Conservation (phyloP, 2,113 vertebrate genomes). For the Sinosuthora webbiana region DNA sequence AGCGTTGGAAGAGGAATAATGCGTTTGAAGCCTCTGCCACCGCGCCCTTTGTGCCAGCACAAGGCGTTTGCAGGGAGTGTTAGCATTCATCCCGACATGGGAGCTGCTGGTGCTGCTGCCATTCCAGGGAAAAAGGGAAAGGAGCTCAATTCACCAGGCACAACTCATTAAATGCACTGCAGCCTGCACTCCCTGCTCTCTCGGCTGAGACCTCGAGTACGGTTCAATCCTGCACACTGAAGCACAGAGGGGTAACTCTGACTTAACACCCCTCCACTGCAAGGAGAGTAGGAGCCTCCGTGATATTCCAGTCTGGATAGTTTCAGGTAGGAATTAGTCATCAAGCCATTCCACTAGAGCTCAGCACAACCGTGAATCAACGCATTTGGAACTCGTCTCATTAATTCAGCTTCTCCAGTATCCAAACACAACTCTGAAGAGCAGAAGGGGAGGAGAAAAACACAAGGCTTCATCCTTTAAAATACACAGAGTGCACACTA, state of each 20-base stretch:
- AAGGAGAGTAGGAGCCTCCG: neutral
- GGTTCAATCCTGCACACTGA: neutral
- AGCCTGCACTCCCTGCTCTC: neutral
- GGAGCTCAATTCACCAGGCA: neutral
- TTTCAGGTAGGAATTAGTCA: neutral
- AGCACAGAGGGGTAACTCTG: neutral
- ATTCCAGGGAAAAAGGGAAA: neutral
- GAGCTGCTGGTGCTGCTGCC: slow-evolving; percentile 21
- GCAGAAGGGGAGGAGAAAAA: neutral
- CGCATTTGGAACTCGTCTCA: neutral
- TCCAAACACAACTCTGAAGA: neutral
- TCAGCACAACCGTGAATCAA: neutral
- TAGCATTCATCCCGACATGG: neutral
- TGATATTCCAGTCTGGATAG: neutral
- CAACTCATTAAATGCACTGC: neutral
- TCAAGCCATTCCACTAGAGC: neutral
- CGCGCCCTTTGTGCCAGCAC: neutral
- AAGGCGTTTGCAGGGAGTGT: neutral
- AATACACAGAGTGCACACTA: neutral
- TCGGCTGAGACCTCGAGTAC: accelerated
- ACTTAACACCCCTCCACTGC: neutral
- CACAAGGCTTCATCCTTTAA: neutral
- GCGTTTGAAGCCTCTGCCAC: neutral
- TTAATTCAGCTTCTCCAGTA: neutral
- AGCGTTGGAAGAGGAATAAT: slow-evolving; percentile 28